phyloP scores from a whole-genome alignment of 2,797 vertebrate species.

The Echiichthys vipera region DNA sequence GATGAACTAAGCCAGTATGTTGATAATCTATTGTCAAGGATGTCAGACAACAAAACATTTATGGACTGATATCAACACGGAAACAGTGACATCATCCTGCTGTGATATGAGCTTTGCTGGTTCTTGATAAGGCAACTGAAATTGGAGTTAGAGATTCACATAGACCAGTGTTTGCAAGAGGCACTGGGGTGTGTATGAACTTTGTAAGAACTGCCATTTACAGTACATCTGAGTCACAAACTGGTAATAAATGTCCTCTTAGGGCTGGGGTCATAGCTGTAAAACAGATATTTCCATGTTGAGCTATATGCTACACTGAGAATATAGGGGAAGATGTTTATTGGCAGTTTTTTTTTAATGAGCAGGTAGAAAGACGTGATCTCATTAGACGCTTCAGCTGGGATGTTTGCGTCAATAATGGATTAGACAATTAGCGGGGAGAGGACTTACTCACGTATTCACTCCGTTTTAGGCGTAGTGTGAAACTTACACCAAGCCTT shows the following conservation, averaged over 20 bases:
- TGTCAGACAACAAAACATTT: background rate
- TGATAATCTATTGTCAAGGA: no score
- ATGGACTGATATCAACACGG: background rate
- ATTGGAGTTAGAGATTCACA: background rate
- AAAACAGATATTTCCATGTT: background rate
- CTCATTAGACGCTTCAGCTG: conserved; percentile 5
- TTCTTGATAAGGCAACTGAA: conserved; percentile 4
- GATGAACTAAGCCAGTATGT: background rate
- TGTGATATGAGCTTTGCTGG: background rate
- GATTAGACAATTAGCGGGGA: background rate
- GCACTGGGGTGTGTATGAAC: background rate
- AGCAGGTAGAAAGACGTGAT: background rate
- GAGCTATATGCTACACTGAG: background rate
- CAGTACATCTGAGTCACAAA: background rate
- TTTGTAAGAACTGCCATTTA: no score
- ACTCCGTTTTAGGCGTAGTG: background rate
- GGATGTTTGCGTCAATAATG: background rate
- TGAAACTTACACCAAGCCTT: conserved; percentile 12
- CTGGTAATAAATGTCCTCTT: background rate
- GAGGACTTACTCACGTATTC: background rate
- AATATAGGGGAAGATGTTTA: background rate
- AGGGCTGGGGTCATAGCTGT: background rate
- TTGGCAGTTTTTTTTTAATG: background rate
- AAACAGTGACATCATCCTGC: background rate
- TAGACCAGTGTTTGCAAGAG: background rate